Evolutionary conservation across 2,113 vertebrate species (phyloP), one percentile per base, ranked within the genome.

Genomic region (Loxodonta africana): DNA sequence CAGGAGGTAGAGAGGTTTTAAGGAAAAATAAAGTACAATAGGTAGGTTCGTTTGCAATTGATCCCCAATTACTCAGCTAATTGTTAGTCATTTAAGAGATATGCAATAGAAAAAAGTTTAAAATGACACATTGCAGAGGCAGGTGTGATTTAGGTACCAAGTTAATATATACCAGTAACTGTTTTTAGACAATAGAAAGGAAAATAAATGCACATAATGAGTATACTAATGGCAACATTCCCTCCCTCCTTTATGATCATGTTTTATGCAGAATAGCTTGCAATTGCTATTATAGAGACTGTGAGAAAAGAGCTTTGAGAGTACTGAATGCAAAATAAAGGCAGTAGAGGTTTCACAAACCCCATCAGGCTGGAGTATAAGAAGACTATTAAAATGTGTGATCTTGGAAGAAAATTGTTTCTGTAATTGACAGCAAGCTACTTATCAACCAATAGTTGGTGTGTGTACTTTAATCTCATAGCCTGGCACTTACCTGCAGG

Each of bases 401-500:
- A 91, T 83, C 57, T 71, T 60, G 37, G 83, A 78, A 95, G 71
- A 96, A 81, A 95, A 93, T 30, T 69, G 85, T 87, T 96, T 94
- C 83, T 81, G 2, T 93, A 83, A 97, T 77, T 77, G 86, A 83
- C 89, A 83, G 69, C 18, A 76, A 63, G 21, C n/a, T 86, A 83
- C 44, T 91, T 71, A 86, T 65, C 48, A 89, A 86, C 30, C 11
- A 60, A 17, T n/a, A 60, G 4, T 86, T 80, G 30, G 26, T 8
- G 1, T n/a, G 17, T 44, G 30, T 28, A 51, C 62, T 91, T 97
- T 51, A 86, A 63, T 89, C 23, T 91, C 48, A 48, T 30, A 90
- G 44, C 17, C 63, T 63, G 67, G 25, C 51, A 51, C 97, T 97
- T 95, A 99, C 98, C 98, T 99, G 98, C 62, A 99, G 18, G 0